Percentiles rank a stretch among this genome's conserved stretches.
phyloP scores from a whole-genome alignment of 2,113 vertebrate genomes.

The Ictidomys tridecemlineatus region DNA sequence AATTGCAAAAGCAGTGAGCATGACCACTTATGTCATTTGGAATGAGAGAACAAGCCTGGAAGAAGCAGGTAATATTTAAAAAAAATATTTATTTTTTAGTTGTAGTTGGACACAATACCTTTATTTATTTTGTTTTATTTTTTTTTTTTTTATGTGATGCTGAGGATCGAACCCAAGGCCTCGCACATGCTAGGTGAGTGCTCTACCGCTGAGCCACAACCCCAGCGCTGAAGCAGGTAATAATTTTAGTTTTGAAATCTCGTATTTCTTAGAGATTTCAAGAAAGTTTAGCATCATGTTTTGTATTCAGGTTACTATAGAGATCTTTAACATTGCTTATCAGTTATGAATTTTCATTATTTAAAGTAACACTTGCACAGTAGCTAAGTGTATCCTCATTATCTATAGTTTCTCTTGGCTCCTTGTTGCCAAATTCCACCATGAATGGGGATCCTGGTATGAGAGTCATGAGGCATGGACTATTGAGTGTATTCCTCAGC shows the following conservation, averaged over 20 bases:
- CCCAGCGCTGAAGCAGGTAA: not conserved
- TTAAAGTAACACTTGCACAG: not conserved
- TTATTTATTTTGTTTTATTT: too few species aligned
- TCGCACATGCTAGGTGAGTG: too few species aligned
- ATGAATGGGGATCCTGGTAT: not conserved
- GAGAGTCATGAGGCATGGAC: not conserved
- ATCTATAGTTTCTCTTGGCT: not conserved
- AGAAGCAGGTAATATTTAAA: not conserved
- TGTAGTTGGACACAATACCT: too few species aligned
- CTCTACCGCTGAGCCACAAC: too few species aligned
- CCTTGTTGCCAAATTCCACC: not conserved
- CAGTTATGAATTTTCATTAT: not conserved
- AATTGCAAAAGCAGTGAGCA: slow-evolving; percentile 32
- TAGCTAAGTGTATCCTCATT: not conserved
- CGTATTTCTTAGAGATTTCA: not conserved
- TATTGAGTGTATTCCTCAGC: not conserved
- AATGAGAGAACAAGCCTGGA: not conserved
- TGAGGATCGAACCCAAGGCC: too few species aligned
- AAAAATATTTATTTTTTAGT: too few species aligned
- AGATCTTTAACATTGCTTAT: not conserved
- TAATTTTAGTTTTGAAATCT: not conserved
- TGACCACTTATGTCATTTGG: not conserved
- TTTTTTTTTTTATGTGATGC: too few species aligned
- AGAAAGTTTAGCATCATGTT: not conserved
- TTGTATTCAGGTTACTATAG: not conserved